These are phyloP conservation scores for Nasonia oneida DNA, from an alignment of 2,888 invertebrate species.

Conservation along the genomic window DNA sequence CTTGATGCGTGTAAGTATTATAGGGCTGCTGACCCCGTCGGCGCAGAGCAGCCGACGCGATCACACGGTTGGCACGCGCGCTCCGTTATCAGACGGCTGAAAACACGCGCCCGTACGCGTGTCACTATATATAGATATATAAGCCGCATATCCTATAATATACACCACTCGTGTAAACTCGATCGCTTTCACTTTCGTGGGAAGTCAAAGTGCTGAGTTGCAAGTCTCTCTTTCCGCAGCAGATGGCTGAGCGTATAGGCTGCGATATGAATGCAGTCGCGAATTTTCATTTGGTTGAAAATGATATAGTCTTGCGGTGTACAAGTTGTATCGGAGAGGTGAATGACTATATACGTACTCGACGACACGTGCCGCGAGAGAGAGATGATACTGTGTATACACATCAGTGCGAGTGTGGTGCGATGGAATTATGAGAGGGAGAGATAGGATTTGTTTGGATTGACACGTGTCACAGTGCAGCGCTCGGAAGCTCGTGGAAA, in stretches of 20 bases:
- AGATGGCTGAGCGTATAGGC: neutral
- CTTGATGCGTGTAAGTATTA: neutral
- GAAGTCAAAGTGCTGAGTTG: neutral
- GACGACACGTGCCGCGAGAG: too few relatives aligned
- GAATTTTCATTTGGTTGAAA: too few relatives aligned
- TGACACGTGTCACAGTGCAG: neutral
- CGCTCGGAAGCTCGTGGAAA: neutral
- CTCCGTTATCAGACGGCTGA: conserved; percentile 7
- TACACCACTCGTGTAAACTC: neutral
- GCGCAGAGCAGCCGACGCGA: neutral
- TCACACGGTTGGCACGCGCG: conserved; percentile 10
- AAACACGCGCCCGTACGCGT: neutral
- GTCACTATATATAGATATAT: too few relatives aligned
- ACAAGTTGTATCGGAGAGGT: neutral
- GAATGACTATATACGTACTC: neutral
- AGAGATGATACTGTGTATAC: too few relatives aligned
- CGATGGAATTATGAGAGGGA: neutral
- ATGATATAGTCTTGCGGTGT: too few relatives aligned
- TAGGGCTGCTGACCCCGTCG: neutral
- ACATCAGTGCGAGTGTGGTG: too few relatives aligned
- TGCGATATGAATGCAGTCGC: neutral
- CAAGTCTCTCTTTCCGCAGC: neutral
- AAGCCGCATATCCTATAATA: too few relatives aligned
- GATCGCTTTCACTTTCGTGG: neutral
- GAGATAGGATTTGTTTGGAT: neutral